Conservation (phyloP, 1,140 invertebrate species). For the Sinonovacula constricta region DNA sequence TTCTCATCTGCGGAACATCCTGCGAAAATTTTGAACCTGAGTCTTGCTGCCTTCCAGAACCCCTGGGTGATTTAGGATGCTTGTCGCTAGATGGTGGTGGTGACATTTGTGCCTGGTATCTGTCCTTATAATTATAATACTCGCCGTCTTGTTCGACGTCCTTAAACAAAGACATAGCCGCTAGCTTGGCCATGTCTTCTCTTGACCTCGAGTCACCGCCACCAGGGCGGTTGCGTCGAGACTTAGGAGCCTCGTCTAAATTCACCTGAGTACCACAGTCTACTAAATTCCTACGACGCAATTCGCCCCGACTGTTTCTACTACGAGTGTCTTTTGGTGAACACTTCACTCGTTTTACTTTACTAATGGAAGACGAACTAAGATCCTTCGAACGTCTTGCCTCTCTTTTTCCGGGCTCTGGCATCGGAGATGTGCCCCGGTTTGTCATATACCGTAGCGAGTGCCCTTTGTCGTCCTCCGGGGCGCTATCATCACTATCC, state of each 20-base stretch:
- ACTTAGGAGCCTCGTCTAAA: constrained; percentile 58
- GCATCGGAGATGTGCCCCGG: constrained; percentile 72
- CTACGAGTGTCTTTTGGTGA: constrained; percentile 55
- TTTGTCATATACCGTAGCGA: constrained; percentile 65
- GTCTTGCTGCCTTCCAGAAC: background rate
- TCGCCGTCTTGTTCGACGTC: constrained; percentile 56
- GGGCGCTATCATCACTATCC: constrained; percentile 72
- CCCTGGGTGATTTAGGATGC: background rate
- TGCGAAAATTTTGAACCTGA: background rate
- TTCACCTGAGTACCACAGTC: constrained; percentile 71
- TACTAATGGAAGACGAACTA: constrained; percentile 56
- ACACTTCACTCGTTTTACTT: constrained; percentile 66
- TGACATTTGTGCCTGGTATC: constrained; percentile 52
- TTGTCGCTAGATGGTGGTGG: constrained; percentile 18
- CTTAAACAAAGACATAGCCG: constrained; percentile 49
- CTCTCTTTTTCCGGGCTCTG: constrained; percentile 60
- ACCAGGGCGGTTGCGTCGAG: constrained; percentile 46
- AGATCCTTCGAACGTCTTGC: constrained; percentile 56
- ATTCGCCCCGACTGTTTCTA: constrained; percentile 50
- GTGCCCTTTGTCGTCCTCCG: constrained; percentile 70
- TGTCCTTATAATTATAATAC: constrained; percentile 69
- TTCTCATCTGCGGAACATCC: constrained; percentile 11
- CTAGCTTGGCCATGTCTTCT: constrained; percentile 57
- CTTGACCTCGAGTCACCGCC: constrained; percentile 50
- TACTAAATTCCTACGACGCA: constrained; percentile 44